These are phyloP conservation scores for Calephelis virginiensis DNA, from an alignment of 1,140 invertebrate genomes.

Conservation along the genomic window DNA sequence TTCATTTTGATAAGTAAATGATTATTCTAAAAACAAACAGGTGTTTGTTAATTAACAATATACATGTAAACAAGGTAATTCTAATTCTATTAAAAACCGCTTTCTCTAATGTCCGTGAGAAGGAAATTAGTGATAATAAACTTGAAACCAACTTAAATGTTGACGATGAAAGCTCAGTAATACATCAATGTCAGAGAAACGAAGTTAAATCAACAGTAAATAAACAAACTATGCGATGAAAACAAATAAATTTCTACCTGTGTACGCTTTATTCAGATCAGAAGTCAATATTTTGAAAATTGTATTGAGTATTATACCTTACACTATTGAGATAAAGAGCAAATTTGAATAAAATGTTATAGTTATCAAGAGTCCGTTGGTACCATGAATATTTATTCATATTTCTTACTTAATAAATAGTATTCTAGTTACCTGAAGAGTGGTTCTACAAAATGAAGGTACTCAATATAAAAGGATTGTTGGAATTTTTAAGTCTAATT, in stretches of 20 bases:
- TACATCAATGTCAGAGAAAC: slow-evolving; percentile 38
- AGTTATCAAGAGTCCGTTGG: slow-evolving; percentile 18
- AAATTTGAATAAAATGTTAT: slow-evolving; percentile 13
- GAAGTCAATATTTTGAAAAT: background rate
- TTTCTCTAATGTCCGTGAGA: slow-evolving; percentile 3
- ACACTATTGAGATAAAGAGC: slow-evolving; percentile 13
- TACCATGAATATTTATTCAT: slow-evolving; percentile 45
- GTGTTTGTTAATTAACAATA: too few relatives aligned
- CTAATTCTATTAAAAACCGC: background rate
- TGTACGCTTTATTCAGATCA: slow-evolving; percentile 19
- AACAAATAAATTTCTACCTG: slow-evolving; percentile 43
- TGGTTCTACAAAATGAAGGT: slow-evolving; percentile 51
- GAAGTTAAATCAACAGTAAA: slow-evolving; percentile 37
- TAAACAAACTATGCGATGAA: slow-evolving; percentile 42
- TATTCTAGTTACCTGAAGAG: slow-evolving; percentile 48
- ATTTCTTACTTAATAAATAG: slow-evolving; percentile 37
- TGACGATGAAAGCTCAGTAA: slow-evolving; percentile 28
- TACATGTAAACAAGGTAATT: background rate
- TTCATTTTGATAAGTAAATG: too few relatives aligned
- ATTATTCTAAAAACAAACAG: too few relatives aligned
- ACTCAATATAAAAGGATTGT: slow-evolving; percentile 23
- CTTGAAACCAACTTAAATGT: slow-evolving; percentile 29
- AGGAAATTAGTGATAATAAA: slow-evolving; percentile 30
- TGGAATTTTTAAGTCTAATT: background rate
- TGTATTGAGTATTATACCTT: slow-evolving; percentile 9